These are phyloP conservation scores for Istiophorus platypterus DNA, from an alignment of 2,113 vertebrate species.

Conservation along the genomic window DNA sequence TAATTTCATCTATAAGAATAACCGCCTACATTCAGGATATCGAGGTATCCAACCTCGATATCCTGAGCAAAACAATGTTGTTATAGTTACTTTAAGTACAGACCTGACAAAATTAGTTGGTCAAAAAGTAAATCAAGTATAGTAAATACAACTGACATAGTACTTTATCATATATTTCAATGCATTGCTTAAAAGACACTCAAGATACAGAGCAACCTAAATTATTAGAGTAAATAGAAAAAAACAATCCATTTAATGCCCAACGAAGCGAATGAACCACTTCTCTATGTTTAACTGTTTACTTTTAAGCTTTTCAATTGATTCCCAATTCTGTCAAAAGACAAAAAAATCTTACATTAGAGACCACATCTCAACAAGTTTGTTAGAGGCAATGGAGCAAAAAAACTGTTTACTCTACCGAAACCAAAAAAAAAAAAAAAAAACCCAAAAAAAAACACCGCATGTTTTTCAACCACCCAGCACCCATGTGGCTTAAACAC, in stretches of 20 bases:
- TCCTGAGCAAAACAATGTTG: not conserved
- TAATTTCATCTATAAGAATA: conserved; percentile 17
- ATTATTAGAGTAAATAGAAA: not conserved
- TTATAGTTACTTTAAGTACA: not conserved
- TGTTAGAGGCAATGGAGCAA: conserved; percentile 12
- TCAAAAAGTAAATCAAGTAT: not conserved
- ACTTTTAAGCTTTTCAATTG: not conserved
- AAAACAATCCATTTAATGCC: not conserved
- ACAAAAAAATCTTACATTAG: not conserved
- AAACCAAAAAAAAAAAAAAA: not conserved
- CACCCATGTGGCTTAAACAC: conserved; percentile 14
- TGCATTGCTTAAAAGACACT: not conserved
- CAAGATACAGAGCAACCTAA: not conserved
- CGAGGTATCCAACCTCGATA: too few relatives aligned
- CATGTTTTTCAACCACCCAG: conserved; percentile 16
- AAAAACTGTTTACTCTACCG: conserved; percentile 7
- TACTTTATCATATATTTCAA: not conserved
- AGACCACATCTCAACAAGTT: not conserved
- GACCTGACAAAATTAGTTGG: not conserved
- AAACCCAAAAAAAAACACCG: conserved; percentile 3
- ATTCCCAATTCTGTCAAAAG: not conserved
- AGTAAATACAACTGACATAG: not conserved
- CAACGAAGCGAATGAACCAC: too few relatives aligned
- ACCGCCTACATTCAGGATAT: not conserved
- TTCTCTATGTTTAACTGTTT: not conserved